A percentile compares a stretch with the other conserved stretches of the same genome.
Conservation (phyloP, 2,113 vertebrate species). For the Shinisaurus crocodilurus region DNA sequence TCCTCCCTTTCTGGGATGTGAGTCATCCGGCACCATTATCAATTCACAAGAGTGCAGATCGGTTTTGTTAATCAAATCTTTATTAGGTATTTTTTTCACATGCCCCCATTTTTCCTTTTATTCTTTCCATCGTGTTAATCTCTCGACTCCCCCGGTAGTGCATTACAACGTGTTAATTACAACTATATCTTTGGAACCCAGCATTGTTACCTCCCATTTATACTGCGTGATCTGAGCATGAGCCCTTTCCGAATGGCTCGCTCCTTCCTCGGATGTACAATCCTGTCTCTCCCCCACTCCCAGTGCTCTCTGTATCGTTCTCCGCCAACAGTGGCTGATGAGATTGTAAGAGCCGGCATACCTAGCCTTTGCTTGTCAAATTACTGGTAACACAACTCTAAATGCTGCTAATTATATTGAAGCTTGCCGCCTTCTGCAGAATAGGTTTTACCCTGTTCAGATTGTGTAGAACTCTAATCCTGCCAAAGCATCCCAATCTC, state of each 20-base stretch:
- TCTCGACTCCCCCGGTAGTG: not conserved
- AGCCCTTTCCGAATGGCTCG: not conserved
- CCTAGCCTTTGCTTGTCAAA: not conserved
- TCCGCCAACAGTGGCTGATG: not conserved
- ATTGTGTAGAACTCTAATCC: not conserved
- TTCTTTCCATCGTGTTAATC: not conserved
- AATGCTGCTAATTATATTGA: not conserved
- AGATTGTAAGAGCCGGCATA: not conserved
- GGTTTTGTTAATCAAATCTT: slow-evolving; percentile 13
- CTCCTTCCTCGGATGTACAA: not conserved
- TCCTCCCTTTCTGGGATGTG: not conserved
- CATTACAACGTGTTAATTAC: rapidly evolving
- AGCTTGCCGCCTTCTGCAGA: not conserved
- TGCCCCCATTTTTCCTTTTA: not conserved
- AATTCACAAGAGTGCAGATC: not conserved
- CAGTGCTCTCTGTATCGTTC: rapidly evolving
- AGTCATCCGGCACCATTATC: not conserved
- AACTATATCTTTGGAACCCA: rapidly evolving
- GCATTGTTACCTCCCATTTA: not conserved
- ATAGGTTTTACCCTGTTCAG: not conserved
- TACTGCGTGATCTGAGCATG: not conserved
- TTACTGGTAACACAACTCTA: no score
- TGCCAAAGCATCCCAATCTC: not conserved
- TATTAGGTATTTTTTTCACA: not conserved
- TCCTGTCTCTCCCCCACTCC: no score